Conservation (phyloP, 1,140 invertebrate genomes). For the Medauroidea extradentata region DNA sequence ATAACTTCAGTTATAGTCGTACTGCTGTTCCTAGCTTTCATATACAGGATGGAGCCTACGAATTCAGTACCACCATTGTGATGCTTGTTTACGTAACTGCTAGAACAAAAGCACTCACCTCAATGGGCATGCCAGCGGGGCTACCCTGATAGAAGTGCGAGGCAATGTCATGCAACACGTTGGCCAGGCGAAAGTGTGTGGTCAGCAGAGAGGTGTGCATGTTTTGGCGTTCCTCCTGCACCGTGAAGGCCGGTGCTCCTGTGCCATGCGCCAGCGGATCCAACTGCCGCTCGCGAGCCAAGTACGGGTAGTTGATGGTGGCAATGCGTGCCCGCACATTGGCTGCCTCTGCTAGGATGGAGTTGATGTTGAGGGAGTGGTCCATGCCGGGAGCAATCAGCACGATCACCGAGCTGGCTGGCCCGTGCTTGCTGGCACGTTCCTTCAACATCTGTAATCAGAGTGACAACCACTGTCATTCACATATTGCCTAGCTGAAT, state of each 20-base stretch:
- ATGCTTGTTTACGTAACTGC: too few relatives aligned
- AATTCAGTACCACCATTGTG: too few relatives aligned
- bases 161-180: slow-evolving; percentile 46
- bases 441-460: slow-evolving; percentile 45
- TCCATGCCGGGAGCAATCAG: slow-evolving; percentile 48
- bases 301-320: slow-evolving; percentile 47
- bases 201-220: slow-evolving; percentile 45
- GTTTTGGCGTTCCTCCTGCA: slow-evolving; percentile 48
- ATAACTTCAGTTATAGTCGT: too few relatives aligned
- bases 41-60: too few relatives aligned
- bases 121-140: slow-evolving; percentile 47
- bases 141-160: slow-evolving; percentile 47
- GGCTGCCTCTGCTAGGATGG: slow-evolving; percentile 33
- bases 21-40: too few relatives aligned
- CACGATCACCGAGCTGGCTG: slow-evolving; percentile 51
- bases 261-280: slow-evolving; percentile 46
- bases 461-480: too few relatives aligned
- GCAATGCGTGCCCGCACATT: slow-evolving; percentile 42
- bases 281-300: slow-evolving; percentile 36
- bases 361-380: slow-evolving; percentile 23
- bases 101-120: slow-evolving; percentile 34
- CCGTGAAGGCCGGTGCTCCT: slow-evolving; percentile 43
- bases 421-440: slow-evolving; percentile 35
- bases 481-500: too few relatives aligned
- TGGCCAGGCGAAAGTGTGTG: slow-evolving; percentile 51